A percentile compares a stretch with the other conserved stretches of the same genome.
Conservation (phyloP, 2,888 invertebrate species). For the Sphecodes monilicornis region DNA sequence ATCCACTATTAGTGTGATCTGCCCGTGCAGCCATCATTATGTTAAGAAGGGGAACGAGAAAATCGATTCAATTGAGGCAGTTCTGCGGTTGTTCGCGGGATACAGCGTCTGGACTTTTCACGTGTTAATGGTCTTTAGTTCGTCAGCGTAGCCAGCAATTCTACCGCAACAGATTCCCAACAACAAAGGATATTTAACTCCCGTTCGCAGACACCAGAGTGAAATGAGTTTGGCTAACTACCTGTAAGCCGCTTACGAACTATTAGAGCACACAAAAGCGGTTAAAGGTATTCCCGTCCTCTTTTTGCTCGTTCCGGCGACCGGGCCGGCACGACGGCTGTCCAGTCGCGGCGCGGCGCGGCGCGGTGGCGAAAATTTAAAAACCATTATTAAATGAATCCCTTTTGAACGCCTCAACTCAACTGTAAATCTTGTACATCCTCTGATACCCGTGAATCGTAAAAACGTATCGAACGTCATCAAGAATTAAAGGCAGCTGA, state of each 20-base stretch:
- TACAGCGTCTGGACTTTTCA: conserved; percentile 41
- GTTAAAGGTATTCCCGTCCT: conserved; percentile 44
- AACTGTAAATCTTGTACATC: conserved; percentile 27
- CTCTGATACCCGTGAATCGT: conserved; percentile 21
- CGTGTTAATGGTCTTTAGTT: conserved; percentile 53
- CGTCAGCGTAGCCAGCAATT: conserved; percentile 45
- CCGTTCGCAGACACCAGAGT: conserved; percentile 56
- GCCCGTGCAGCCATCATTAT: not conserved
- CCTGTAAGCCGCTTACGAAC: conserved; percentile 68
- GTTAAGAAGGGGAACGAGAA: conserved; percentile 14
- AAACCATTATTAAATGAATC: conserved; percentile 57
- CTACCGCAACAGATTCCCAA: conserved; percentile 57
- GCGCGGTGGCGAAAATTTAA: conserved; percentile 42
- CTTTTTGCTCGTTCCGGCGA: conserved; percentile 31
- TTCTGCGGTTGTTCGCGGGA: not conserved
- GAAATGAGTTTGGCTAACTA: conserved; percentile 69
- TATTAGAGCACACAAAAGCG: conserved; percentile 64
- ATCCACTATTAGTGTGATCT: not conserved
- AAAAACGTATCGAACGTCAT: conserved; percentile 49
- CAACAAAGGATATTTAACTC: conserved; percentile 66
- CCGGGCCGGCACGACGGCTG: too few relatives aligned
- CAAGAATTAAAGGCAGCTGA: conserved; percentile 28
- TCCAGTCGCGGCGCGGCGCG: not conserved
- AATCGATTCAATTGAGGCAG: conserved; percentile 34
- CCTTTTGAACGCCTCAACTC: conserved; percentile 38